Conservation (phyloP, 2,888 invertebrate species). For the Lissonota sp. region DNA sequence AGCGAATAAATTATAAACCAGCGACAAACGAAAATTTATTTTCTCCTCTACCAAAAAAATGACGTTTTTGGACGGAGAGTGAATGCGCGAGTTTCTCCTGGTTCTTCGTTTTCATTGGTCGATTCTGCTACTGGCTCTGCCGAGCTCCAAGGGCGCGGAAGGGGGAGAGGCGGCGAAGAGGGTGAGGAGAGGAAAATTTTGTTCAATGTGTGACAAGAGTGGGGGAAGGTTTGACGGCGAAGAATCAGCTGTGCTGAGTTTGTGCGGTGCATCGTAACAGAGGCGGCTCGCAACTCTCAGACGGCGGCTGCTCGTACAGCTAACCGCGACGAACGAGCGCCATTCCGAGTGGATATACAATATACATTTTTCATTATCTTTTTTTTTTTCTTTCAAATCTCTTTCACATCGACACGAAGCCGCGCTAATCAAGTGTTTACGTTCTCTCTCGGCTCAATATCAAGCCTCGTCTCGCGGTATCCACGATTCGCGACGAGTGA, state of each 20-base stretch:
- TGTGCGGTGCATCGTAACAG: conserved; percentile 41
- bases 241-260: conserved; percentile 54
- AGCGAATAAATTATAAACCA: no score
- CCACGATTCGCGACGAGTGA: neutral
- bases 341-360: neutral
- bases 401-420: no score
- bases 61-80: no score
- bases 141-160: neutral
- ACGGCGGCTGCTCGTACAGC: conserved; percentile 54
- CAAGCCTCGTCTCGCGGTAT: neutral
- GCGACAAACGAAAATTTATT: no score
- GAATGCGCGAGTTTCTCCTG: no score
- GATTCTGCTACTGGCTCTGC: no score
- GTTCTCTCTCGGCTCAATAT: neutral
- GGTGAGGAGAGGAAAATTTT: neutral
- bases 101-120: no score
- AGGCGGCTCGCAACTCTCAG: conserved; percentile 58
- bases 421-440: neutral
- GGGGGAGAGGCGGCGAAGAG: conserved; percentile 58
- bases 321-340: conserved; percentile 41
- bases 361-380: no score
- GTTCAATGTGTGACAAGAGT: conserved; percentile 10
- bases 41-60: no score
- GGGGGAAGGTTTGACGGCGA: conserved; percentile 34
- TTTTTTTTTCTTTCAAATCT: no score